phyloP scores from a whole-genome alignment of 1,140 invertebrate genomes.

The Dinothrombium tinctorium region DNA sequence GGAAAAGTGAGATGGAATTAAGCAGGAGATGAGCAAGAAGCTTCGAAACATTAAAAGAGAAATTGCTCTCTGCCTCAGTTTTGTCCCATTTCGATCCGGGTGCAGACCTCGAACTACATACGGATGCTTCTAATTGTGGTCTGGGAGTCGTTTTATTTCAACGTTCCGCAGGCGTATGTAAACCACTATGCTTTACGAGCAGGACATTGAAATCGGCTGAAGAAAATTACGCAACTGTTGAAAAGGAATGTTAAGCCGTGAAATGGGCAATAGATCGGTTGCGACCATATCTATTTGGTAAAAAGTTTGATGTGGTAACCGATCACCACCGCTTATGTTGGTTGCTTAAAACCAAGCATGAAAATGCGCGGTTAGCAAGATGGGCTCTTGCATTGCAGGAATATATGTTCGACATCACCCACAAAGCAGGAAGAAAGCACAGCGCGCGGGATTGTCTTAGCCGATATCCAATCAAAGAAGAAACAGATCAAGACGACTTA shows the following conservation, averaged over 20 bases:
- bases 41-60: background rate
- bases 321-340: background rate
- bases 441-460: background rate
- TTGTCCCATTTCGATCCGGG: background rate
- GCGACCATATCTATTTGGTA: background rate
- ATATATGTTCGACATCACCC: conserved; percentile 11
- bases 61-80: background rate
- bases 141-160: conserved; percentile 17
- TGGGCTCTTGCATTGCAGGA: conserved; percentile 14
- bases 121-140: conserved; percentile 18
- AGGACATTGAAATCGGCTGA: no score
- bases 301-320: background rate
- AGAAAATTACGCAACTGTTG: no score
- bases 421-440: conserved; percentile 1
- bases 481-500: no score
- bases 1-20: conserved; percentile 8
- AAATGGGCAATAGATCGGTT: no score
- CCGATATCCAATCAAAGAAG: no score
- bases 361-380: background rate
- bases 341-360: background rate
- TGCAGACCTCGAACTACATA: conserved; percentile 15
- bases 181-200: no score
- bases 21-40: background rate
- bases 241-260: no score
- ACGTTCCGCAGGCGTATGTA: conserved; percentile 3